These are phyloP conservation scores for Metridium senile DNA, from an alignment of 92 coral and sea anemone species.

Conservation along the genomic window DNA sequence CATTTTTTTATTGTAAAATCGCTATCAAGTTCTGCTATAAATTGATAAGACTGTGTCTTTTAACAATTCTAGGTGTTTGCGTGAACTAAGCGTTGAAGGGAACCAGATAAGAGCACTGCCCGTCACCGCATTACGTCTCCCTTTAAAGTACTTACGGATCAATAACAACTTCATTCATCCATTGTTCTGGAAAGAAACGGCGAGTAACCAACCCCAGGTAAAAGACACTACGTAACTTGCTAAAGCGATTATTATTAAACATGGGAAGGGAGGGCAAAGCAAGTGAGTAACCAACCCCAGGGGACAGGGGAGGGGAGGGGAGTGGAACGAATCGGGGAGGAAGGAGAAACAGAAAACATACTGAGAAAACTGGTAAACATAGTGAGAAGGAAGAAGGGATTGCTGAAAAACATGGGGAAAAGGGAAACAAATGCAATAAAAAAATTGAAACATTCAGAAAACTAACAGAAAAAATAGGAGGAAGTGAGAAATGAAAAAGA, in stretches of 20 bases:
- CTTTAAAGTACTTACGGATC: slow-evolving; percentile 71
- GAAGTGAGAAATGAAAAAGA: no score
- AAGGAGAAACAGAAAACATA: no score
- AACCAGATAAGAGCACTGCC: slow-evolving; percentile 95
- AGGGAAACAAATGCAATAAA: no score
- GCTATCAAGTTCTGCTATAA: background rate
- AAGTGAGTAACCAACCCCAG: background rate
- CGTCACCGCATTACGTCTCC: slow-evolving; percentile 55
- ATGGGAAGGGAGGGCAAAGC: background rate
- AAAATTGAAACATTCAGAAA: no score
- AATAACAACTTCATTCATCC: slow-evolving; percentile 82
- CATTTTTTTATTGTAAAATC: background rate
- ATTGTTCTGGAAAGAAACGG: slow-evolving; percentile 93
- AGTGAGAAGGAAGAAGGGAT: no score
- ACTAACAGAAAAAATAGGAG: no score
- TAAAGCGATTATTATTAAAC: background rate
- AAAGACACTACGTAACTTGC: background rate
- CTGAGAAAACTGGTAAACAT: no score
- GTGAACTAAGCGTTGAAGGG: slow-evolving; percentile 85
- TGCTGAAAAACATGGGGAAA: no score
- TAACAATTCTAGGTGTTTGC: slow-evolving; percentile 52
- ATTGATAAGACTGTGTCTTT: background rate
- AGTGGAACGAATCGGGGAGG: no score
- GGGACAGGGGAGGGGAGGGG: no score
- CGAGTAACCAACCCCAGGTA: slow-evolving; percentile 90